A percentile compares a stretch with the other conserved stretches of the same genome.
phyloP scores from a whole-genome alignment of 2,888 invertebrate species.

The Zhuqinia jingwanae region DNA sequence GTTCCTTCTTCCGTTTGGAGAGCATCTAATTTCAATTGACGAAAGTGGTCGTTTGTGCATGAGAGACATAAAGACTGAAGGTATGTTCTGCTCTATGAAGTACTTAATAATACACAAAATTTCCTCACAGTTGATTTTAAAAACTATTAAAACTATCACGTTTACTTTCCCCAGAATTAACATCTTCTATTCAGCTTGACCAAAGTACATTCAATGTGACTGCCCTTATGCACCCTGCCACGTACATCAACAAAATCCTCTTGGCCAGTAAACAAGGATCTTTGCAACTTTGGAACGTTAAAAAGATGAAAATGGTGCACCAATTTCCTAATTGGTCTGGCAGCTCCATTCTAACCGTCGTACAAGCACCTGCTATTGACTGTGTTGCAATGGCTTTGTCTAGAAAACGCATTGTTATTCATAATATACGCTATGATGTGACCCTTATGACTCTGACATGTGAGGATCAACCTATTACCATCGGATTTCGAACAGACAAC shows the following conservation, averaged over 20 bases:
- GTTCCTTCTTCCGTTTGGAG: constrained; percentile 90
- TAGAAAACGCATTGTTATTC: constrained; percentile 90
- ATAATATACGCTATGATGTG: constrained; percentile 93
- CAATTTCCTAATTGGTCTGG: constrained; percentile 85
- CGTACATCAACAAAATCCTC: constrained; percentile 96
- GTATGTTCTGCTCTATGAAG: constrained; percentile 79
- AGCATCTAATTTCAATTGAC: constrained; percentile 93
- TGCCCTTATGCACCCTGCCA: constrained; percentile 93
- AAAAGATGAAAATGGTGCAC: constrained; percentile 88
- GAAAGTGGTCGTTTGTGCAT: constrained; percentile 88
- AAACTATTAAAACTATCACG: background rate
- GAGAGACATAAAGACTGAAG: constrained; percentile 91
- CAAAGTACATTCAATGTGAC: constrained; percentile 88
- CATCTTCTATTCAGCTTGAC: constrained; percentile 81
- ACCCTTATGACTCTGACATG: constrained; percentile 93
- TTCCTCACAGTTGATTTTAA: too few relatives aligned
- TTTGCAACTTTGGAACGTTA: constrained; percentile 95
- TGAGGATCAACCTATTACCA: constrained; percentile 92
- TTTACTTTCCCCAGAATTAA: constrained; percentile 80
- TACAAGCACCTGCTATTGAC: constrained; percentile 92
- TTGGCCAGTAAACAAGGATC: constrained; percentile 92
- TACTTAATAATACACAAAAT: too few relatives aligned
- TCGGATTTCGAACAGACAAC: constrained; percentile 94
- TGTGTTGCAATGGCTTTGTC: constrained; percentile 93
- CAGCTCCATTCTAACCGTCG: constrained; percentile 42